Percentiles rank a stretch among this genome's conserved stretches.
Conservation (phyloP, 2,113 vertebrate species). For the Cyrtonyx montezumae region DNA sequence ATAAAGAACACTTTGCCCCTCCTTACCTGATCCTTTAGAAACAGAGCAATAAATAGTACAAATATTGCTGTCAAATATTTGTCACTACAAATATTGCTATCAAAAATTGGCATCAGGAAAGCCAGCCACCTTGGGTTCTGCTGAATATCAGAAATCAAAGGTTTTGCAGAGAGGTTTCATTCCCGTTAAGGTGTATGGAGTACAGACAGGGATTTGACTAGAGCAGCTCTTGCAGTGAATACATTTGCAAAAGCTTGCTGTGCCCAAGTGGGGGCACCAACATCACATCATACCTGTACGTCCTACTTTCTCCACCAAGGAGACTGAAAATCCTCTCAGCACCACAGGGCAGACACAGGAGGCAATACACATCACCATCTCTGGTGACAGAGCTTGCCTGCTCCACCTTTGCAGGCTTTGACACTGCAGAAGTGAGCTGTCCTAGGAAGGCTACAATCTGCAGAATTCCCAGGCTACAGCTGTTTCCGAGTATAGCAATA, state of each 20-base stretch:
- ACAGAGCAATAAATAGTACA: neutral
- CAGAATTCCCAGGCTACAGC: accelerated
- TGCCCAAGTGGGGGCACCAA: neutral
- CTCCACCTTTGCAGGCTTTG: neutral
- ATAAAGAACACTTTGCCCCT: neutral
- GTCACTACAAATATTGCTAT: too few relatives aligned
- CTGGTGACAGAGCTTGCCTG: neutral
- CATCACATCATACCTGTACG: neutral
- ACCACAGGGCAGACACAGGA: accelerated
- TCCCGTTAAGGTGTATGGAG: neutral
- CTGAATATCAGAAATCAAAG: neutral
- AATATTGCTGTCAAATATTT: neutral
- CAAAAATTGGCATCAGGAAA: neutral
- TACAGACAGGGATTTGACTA: neutral
- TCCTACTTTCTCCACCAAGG: neutral
- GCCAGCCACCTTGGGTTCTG: neutral
- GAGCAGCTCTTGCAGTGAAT: neutral
- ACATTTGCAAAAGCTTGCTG: neutral
- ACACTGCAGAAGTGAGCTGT: accelerated
- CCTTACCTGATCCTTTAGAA: neutral
- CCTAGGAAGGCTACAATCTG: neutral
- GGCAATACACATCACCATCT: neutral
- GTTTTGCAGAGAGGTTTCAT: neutral
- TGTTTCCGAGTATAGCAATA: neutral
- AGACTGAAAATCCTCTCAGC: neutral